A percentile compares a stretch with the other conserved stretches of the same genome.
These are phyloP conservation scores for Corythaixoides concolor DNA, from an alignment of 2,113 vertebrate species.

Conservation along the genomic window DNA sequence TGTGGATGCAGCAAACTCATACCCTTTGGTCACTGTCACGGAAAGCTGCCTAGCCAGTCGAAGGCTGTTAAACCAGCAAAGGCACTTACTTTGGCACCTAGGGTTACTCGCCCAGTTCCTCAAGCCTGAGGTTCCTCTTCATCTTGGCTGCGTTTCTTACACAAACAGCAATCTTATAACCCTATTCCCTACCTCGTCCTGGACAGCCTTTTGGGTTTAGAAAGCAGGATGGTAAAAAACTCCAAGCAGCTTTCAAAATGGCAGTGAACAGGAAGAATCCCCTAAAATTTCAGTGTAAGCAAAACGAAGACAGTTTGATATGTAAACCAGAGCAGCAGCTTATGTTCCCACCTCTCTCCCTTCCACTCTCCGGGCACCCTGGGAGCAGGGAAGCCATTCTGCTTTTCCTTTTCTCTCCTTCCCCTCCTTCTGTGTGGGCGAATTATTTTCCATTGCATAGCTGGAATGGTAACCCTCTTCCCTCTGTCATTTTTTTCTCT, in stretches of 20 bases:
- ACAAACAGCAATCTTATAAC: not conserved
- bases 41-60: not conserved
- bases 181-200: not conserved
- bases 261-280: not conserved
- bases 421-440: not conserved
- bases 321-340: not conserved
- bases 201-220: not conserved
- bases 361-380: rapidly evolving
- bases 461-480: not conserved
- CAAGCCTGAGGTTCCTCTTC: not conserved
- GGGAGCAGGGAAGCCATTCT: not conserved
- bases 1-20: not conserved
- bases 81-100: too few species aligned
- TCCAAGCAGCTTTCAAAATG: not conserved
- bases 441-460: not conserved
- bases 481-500: not conserved
- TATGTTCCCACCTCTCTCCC: not conserved
- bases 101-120: not conserved
- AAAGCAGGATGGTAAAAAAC: not conserved
- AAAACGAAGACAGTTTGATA: not conserved
- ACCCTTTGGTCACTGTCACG: not conserved
- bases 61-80: not conserved
- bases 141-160: not conserved
- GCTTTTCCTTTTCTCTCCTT: not conserved
- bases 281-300: not conserved